phyloP scores from a whole-genome alignment of 2,113 vertebrate genomes.

The Pandion haliaetus region DNA sequence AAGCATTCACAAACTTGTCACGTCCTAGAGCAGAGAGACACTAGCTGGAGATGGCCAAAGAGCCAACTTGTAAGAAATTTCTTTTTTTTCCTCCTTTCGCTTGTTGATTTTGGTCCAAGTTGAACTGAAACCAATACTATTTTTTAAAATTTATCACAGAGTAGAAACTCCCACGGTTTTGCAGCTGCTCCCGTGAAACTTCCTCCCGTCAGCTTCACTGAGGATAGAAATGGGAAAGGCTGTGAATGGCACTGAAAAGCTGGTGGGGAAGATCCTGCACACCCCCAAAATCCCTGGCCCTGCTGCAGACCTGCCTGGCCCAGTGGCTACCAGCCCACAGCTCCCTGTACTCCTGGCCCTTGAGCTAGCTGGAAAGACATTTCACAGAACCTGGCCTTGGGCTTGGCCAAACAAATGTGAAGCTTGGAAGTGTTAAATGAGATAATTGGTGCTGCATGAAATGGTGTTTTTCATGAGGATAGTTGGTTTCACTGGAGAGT shows the following conservation, averaged over 20 bases:
- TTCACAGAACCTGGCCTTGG: not conserved
- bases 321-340: accelerated
- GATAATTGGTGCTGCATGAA: not conserved
- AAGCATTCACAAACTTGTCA: not conserved
- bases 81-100: not conserved
- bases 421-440: not conserved
- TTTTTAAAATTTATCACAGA: not conserved
- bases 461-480: not conserved
- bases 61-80: not conserved
- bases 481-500: not conserved
- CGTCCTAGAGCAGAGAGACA: not conserved
- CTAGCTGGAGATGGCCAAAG: not conserved
- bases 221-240: not conserved
- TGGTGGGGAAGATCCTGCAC: not conserved
- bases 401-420: not conserved
- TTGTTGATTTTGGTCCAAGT: not conserved
- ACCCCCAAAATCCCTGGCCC: not conserved
- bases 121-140: not conserved
- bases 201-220: not conserved
- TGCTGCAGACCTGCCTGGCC: not conserved
- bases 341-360: not conserved
- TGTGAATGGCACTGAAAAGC: not conserved
- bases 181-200: not conserved
- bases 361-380: not conserved
- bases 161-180: not conserved